These are phyloP conservation scores for Microcebus jonahi DNA, from an alignment of 2,113 vertebrate species.

Conservation along the genomic window DNA sequence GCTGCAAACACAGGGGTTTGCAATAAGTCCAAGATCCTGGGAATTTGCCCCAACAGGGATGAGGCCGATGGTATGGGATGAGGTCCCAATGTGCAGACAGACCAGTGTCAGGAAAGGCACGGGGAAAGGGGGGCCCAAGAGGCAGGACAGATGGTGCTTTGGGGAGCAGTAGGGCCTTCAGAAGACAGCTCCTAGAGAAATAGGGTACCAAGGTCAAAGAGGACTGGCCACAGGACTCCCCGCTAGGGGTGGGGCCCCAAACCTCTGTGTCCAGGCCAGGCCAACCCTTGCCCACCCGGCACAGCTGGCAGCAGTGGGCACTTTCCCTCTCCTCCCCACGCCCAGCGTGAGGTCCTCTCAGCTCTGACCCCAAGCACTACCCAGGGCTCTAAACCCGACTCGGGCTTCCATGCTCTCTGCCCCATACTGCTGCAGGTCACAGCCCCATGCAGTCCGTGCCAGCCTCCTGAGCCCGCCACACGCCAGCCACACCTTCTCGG, in stretches of 20 bases:
- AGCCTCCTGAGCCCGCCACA: not conserved
- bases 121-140: not conserved
- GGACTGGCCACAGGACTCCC: not conserved
- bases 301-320: not conserved
- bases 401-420: not conserved
- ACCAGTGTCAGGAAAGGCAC: not conserved
- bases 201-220: not conserved
- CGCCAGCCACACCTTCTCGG: not conserved
- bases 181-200: not conserved
- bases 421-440: not conserved
- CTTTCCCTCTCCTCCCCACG: no score
- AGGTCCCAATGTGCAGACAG: rapidly evolving
- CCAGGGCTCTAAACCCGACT: no score
- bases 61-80: not conserved
- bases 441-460: not conserved
- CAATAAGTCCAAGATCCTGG: not conserved
- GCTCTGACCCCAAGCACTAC: not conserved
- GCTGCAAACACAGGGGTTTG: no score
- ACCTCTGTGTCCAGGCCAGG: not conserved
- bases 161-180: not conserved
- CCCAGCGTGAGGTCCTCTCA: not conserved
- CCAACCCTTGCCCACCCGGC: not conserved
- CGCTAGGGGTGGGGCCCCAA: no score
- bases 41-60: not conserved
- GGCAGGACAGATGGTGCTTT: no score